A percentile compares a stretch with the other conserved stretches of the same genome.
Conservation (phyloP, 2,888 invertebrate genomes). For the Acronicta aceris region DNA sequence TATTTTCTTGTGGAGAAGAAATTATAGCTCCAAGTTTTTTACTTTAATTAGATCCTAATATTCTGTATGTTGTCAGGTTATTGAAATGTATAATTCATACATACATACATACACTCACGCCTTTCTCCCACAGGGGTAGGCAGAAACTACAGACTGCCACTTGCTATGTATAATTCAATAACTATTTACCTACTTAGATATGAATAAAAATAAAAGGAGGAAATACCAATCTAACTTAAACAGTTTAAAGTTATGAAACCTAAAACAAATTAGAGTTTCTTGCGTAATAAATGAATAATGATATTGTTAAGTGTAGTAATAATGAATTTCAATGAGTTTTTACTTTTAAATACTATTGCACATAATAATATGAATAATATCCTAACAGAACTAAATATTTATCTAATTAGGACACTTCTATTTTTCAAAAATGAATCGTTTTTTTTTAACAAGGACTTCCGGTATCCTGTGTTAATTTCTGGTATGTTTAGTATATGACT, state of each 20-base stretch:
- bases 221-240: not conserved
- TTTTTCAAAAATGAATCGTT: not conserved
- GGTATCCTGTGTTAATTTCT: too few species aligned
- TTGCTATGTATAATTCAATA: too few species aligned
- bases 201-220: conserved; percentile 1
- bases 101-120: too few species aligned
- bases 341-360: not conserved
- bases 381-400: not conserved
- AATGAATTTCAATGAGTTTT: not conserved
- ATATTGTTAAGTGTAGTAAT: not conserved
- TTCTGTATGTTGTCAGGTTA: too few species aligned
- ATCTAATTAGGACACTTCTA: not conserved
- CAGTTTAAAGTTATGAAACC: not conserved
- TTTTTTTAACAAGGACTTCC: too few species aligned
- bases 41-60: too few species aligned
- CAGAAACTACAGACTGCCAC: too few species aligned
- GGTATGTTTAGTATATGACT: too few species aligned
- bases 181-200: not conserved
- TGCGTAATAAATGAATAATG: not conserved
- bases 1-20: too few species aligned
- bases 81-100: too few species aligned
- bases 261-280: not conserved
- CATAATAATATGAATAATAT: not conserved
- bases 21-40: too few species aligned
- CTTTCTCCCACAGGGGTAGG: too few species aligned